These are phyloP conservation scores for Oedothorax gibbosus DNA, from an alignment of 1,140 invertebrate species.

Conservation along the genomic window DNA sequence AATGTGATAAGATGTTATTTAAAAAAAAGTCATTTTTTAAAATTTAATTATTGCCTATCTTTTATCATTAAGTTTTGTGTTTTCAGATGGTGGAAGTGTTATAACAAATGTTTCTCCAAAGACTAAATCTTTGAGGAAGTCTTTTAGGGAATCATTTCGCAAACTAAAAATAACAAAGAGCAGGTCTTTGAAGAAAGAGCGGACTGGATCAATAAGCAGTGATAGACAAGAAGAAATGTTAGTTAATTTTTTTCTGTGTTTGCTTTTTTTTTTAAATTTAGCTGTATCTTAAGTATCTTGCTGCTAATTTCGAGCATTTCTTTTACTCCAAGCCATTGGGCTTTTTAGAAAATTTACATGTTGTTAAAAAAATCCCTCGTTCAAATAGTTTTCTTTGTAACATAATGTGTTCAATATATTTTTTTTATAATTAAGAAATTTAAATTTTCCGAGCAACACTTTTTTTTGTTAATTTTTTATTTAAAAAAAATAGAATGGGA, in stretches of 20 bases:
- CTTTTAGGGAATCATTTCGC: slow-evolving; percentile 58
- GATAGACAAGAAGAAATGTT: slow-evolving; percentile 52
- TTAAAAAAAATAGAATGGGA: too few species aligned
- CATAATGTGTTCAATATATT: too few species aligned
- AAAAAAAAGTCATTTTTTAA: too few species aligned
- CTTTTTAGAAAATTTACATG: too few species aligned
- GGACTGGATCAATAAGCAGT: slow-evolving; percentile 47
- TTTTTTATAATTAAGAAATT: too few species aligned
- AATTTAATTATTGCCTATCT: neutral
- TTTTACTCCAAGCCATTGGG: neutral
- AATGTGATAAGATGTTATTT: too few species aligned
- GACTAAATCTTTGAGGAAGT: slow-evolving; percentile 46
- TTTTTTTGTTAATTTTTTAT: too few species aligned
- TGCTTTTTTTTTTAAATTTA: neutral
- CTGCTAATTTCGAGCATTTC: neutral
- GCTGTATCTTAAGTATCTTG: neutral
- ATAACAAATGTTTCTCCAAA: slow-evolving; percentile 49
- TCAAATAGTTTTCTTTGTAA: too few species aligned
- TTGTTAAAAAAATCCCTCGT: too few species aligned
- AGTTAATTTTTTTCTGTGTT: neutral
- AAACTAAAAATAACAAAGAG: slow-evolving; percentile 49
- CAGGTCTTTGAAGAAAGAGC: slow-evolving; percentile 42
- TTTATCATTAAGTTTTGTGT: slow-evolving; percentile 10
- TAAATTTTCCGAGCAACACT: too few species aligned
- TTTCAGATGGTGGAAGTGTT: slow-evolving; percentile 36